A percentile compares a stretch with the other conserved stretches of the same genome.
These are phyloP conservation scores for Lithophane leautieri DNA, from an alignment of 2,888 invertebrate species.

Conservation along the genomic window DNA sequence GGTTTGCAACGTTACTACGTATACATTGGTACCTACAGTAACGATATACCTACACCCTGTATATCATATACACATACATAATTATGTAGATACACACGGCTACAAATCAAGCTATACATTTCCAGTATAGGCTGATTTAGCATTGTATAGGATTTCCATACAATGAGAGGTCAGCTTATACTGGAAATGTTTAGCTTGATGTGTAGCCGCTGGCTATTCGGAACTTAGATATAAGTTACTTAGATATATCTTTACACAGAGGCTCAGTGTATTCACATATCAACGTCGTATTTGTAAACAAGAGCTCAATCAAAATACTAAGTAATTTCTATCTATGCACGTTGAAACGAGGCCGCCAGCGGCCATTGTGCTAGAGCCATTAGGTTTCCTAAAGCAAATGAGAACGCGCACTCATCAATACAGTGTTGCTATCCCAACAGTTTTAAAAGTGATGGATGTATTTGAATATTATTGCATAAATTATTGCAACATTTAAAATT, in stretches of 20 bases:
- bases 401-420: slow-evolving; percentile 50
- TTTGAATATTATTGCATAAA: slow-evolving; percentile 31
- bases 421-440: slow-evolving; percentile 49
- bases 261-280: not conserved
- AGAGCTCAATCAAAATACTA: slow-evolving; percentile 30
- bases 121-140: no score
- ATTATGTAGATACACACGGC: not conserved
- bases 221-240: not conserved
- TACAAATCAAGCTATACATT: no score
- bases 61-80: not conserved
- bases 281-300: slow-evolving; percentile 29
- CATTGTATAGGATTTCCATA: no score
- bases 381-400: slow-evolving; percentile 48
- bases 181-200: no score
- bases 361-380: slow-evolving; percentile 52
- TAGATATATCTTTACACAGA: not conserved
- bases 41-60: not conserved
- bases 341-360: slow-evolving; percentile 45
- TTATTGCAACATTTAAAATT: slow-evolving; percentile 35
- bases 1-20: not conserved
- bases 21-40: not conserved
- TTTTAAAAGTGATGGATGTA: slow-evolving; percentile 17
- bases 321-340: slow-evolving; percentile 37
- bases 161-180: no score
- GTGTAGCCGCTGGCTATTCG: not conserved